Evolutionary conservation across 1,140 invertebrate genomes (phyloP).

Genomic region (Lasioglossum baleicum): DNA sequence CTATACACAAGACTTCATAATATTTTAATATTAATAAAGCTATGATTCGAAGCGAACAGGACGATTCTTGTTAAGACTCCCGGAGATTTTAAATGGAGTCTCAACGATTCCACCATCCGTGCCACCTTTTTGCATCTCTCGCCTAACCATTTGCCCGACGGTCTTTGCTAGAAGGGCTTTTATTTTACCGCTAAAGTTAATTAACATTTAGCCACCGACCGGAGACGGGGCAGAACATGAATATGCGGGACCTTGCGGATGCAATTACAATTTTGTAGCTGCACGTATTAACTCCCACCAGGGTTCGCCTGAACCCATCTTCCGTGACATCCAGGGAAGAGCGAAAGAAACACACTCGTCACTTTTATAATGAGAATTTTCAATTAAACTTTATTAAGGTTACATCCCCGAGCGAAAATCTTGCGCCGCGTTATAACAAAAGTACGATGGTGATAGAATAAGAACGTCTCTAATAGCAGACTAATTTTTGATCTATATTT

Average conservation of each 20-base stretch:
- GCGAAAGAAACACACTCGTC: background rate
- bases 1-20: background rate
- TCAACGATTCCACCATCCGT: background rate
- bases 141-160: background rate
- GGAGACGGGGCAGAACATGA: conserved; percentile 2
- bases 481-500: too few species aligned
- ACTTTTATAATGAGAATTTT: background rate
- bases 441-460: too few species aligned
- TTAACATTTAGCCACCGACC: conserved; percentile 27
- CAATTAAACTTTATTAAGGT: background rate
- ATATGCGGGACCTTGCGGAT: conserved; percentile 16
- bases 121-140: background rate
- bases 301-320: background rate
- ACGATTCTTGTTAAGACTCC: background rate
- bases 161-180: conserved; percentile 4
- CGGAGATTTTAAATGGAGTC: background rate
- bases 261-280: conserved; percentile 33
- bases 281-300: background rate
- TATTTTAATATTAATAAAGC: too few species aligned
- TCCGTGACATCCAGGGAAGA: conserved; percentile 3
- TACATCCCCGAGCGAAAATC: background rate
- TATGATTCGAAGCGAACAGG: background rate
- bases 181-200: conserved; percentile 34
- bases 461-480: too few species aligned
- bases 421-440: too few species aligned